Evolutionary conservation across 2,113 vertebrate species (phyloP), one percentile per base, ranked within the genome.

Genomic region (Aspiorhynchus laticeps): DNA sequence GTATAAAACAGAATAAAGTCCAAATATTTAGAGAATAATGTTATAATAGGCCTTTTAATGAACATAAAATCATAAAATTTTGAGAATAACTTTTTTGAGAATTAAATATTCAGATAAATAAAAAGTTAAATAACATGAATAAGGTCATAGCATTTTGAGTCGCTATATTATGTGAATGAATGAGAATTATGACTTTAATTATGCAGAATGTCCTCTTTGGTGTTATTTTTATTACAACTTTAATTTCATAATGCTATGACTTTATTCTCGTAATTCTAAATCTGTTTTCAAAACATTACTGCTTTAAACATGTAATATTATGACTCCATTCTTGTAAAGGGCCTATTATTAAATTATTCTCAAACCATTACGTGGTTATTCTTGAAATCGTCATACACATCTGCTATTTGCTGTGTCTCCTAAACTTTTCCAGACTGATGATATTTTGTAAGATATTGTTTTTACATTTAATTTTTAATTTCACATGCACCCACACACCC

Each of bases 341-440:
- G 24, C 12, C 3, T 26, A 76, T 46, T 15, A 76, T 46, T 24
- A 76, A 76, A 76, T 43, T 76, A 76, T 26, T 76, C 11, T 48
- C n/a, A 46, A 76, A 43, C 43, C 73, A 76, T 76, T 28, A 17
- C 7, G n/a, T 26, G 2, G 2, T 73, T 41, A 73, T 73, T 73
- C 9, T 73, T 73, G 21, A 41, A 73, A 24, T 41, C 4, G 69
- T 41, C 21, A 41, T 41, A 11, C 33, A 75, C 46, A 56, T 59
- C 31, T 80, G 77, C 77, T 15, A 33, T 80, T 36, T 80, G 9
- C 36, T 5, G 63, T 33, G 69, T 73, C 19, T 71, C 56, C 56
- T 38, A 38, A 59, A 61, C 33, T 63, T 80, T 59, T 80, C 48
- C 78, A 80, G 78, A 24, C 77, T 21, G 19, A 80, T n/a, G 51